Evolutionary conservation across 2,888 invertebrate species (phyloP).

Genomic region (Stenoptilia bipunctidactyla): DNA sequence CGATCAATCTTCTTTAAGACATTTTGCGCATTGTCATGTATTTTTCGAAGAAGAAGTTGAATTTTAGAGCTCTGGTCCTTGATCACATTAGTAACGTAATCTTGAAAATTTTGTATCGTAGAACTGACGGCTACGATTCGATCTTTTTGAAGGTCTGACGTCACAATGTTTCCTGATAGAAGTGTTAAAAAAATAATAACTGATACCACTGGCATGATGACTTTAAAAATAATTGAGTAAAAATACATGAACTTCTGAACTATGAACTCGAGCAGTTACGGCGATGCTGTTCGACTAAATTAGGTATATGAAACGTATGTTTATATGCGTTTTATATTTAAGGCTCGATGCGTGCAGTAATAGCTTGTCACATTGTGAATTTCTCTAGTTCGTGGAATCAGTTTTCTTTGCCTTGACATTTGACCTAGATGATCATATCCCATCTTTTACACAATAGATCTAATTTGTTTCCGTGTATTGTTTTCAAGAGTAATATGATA

Average conservation of each 20-base stretch:
- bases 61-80: conserved; percentile 54
- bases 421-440: conserved; percentile 53
- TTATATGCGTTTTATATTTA: conserved; percentile 31
- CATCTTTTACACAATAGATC: neutral
- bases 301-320: too few relatives aligned
- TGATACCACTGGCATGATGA: conserved; percentile 46
- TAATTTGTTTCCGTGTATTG: neutral
- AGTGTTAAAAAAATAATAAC: conserved; percentile 34
- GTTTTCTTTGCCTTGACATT: conserved; percentile 47
- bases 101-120: conserved; percentile 39
- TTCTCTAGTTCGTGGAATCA: conserved; percentile 16
- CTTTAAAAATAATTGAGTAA: conserved; percentile 16
- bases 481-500: neutral
- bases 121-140: conserved; percentile 16
- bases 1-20: conserved; percentile 43
- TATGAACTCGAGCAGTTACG: too few relatives aligned
- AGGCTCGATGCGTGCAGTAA: conserved; percentile 44
- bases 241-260: conserved; percentile 49
- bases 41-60: conserved; percentile 41
- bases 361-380: conserved; percentile 29
- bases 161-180: conserved; percentile 29
- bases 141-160: conserved; percentile 30
- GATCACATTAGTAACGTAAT: conserved; percentile 41
- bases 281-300: too few relatives aligned
- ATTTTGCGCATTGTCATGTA: conserved; percentile 47